Evolutionary conservation across 1,140 invertebrate genomes (phyloP).

Genomic region (Hermetia illucens): DNA sequence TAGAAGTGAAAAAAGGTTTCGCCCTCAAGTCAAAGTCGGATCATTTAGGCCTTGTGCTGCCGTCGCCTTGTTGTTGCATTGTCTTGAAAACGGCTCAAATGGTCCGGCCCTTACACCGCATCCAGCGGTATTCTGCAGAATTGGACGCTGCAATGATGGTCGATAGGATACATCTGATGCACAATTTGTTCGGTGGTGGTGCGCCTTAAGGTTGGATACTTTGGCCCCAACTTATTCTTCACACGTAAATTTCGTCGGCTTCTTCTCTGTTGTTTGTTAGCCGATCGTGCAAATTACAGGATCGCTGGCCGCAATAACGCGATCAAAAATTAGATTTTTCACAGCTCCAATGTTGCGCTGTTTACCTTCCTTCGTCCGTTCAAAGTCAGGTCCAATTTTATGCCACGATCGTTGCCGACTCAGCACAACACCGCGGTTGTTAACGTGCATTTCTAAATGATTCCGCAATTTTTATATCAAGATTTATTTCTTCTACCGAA

Average conservation of each 20-base stretch:
- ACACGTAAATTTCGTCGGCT: not conserved
- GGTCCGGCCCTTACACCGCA: too few relatives aligned
- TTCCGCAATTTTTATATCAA: constrained; percentile 1
- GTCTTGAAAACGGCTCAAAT: too few relatives aligned
- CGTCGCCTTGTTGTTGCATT: too few relatives aligned
- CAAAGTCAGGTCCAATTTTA: too few relatives aligned
- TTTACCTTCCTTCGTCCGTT: not conserved
- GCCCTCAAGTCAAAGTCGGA: not conserved
- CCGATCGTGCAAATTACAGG: not conserved
- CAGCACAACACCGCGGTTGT: not conserved
- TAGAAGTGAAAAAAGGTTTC: too few relatives aligned
- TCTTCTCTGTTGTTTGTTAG: not conserved
- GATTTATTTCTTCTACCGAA: not conserved
- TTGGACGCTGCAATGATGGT: too few relatives aligned
- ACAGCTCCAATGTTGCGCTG: not conserved
- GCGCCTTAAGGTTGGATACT: not conserved
- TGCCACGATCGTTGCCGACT: not conserved
- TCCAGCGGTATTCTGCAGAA: too few relatives aligned
- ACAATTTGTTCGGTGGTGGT: too few relatives aligned
- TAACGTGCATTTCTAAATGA: not conserved
- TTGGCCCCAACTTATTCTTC: not conserved
- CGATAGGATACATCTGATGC: too few relatives aligned
- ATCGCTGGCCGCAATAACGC: not conserved
- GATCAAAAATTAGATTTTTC: constrained; percentile 1
- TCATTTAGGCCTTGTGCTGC: too few relatives aligned